A percentile compares a stretch with the other conserved stretches of the same genome.
Conservation (phyloP, 2,888 invertebrate species). For the Platycheirus rosarum region DNA sequence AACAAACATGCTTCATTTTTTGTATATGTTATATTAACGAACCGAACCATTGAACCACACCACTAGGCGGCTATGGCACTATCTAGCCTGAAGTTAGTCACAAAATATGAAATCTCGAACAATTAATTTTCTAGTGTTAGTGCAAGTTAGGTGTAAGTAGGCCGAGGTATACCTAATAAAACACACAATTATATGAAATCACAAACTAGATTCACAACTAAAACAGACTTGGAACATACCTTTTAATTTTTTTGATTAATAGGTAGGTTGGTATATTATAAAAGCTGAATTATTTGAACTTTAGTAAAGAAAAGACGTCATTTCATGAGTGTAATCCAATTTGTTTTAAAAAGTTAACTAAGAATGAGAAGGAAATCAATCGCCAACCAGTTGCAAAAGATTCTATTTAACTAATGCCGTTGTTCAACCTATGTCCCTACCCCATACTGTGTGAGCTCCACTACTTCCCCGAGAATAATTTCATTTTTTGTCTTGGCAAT, state of each 20-base stretch:
- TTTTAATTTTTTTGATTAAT: background rate
- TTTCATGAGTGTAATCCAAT: no score
- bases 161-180: constrained; percentile 8
- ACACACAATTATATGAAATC: constrained; percentile 36
- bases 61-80: background rate
- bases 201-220: constrained; percentile 45
- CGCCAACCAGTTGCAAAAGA: constrained; percentile 12
- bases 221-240: constrained; percentile 60
- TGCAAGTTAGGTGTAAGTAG: constrained; percentile 27
- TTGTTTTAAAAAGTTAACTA: no score
- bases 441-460: constrained; percentile 25
- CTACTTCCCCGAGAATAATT: background rate
- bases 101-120: constrained; percentile 35
- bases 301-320: no score
- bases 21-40: constrained; percentile 20
- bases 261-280: background rate
- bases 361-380: constrained; percentile 5
- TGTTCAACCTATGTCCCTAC: background rate
- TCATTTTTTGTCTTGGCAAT: background rate
- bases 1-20: constrained; percentile 32
- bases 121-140: constrained; percentile 57
- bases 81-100: constrained; percentile 34
- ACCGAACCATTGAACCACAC: constrained; percentile 36
- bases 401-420: constrained; percentile 1
- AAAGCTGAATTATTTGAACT: constrained; percentile 8